These are phyloP conservation scores for Drosophila insularis DNA, from an alignment of 1,140 invertebrate species.

Conservation along the genomic window DNA sequence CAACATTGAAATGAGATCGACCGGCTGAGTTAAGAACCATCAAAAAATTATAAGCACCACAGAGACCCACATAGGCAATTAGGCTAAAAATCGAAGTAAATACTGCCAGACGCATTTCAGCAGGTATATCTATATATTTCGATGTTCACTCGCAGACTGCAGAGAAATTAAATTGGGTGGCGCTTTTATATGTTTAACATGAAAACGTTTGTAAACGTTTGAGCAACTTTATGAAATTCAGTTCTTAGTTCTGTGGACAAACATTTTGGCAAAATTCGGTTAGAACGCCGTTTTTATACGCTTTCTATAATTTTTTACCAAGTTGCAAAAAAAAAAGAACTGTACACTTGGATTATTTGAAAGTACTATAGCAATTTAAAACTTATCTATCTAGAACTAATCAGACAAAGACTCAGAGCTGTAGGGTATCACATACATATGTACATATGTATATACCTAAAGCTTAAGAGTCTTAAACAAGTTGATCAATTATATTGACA, in stretches of 20 bases:
- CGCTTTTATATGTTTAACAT: background rate
- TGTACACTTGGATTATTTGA: too few relatives aligned
- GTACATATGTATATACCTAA: too few relatives aligned
- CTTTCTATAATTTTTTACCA: too few relatives aligned
- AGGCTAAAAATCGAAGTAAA: slow-evolving; percentile 23
- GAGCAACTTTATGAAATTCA: background rate
- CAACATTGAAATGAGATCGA: slow-evolving; percentile 84
- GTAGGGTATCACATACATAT: background rate
- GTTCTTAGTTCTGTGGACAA: background rate
- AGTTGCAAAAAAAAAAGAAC: too few relatives aligned
- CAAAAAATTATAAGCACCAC: slow-evolving; percentile 51
- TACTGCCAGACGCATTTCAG: slow-evolving; percentile 19
- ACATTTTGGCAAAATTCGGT: too few relatives aligned
- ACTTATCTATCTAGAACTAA: too few relatives aligned
- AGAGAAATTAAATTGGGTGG: background rate
- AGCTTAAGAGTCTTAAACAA: slow-evolving; percentile 1
- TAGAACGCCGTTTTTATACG: too few relatives aligned
- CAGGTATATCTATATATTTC: too few relatives aligned
- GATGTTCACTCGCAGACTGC: background rate
- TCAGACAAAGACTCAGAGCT: too few relatives aligned
- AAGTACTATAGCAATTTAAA: too few relatives aligned
- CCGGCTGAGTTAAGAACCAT: slow-evolving; percentile 83
- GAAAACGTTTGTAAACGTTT: slow-evolving; percentile 18
- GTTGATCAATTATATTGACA: slow-evolving; percentile 1
- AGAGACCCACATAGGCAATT: slow-evolving; percentile 6